Percentiles rank a stretch among this genome's conserved stretches.
phyloP scores from a whole-genome alignment of 2,113 vertebrate species.

The Prietella phreatophila region DNA sequence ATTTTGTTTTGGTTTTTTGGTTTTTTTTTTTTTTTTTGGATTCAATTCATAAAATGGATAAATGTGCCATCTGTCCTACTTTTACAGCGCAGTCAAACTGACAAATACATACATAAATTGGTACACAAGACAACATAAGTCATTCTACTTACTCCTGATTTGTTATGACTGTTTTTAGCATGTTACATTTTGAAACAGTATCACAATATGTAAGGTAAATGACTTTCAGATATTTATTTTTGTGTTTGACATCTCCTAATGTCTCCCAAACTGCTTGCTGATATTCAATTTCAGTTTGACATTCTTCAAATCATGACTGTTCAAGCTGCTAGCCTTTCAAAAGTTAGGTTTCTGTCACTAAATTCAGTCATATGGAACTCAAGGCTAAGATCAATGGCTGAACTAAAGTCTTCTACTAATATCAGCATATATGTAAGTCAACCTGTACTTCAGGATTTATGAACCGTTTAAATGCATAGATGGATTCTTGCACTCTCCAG shows the following conservation, averaged over 20 bases:
- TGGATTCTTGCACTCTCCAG: neutral
- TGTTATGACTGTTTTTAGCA: neutral
- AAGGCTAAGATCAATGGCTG: neutral
- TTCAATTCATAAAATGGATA: neutral
- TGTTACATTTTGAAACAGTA: neutral
- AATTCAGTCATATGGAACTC: neutral
- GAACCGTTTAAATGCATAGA: neutral
- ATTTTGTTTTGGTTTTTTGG: too few relatives aligned
- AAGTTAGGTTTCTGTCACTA: neutral
- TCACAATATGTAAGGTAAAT: neutral
- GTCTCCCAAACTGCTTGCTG: neutral
- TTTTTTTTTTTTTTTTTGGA: neutral
- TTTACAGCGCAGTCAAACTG: slow-evolving; percentile 1
- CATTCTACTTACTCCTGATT: neutral
- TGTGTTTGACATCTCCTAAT: neutral
- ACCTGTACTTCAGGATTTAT: neutral
- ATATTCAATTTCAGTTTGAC: neutral
- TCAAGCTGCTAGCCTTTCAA: neutral
- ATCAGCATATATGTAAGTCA: neutral
- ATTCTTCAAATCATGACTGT: neutral
- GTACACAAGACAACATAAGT: neutral
- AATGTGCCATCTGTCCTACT: slow-evolving; percentile 1
- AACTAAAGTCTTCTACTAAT: neutral
- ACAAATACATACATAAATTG: neutral
- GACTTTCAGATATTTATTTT: neutral